Evolutionary conservation across 1,140 invertebrate genomes (phyloP).

Genomic region (Lepidurus apus): DNA sequence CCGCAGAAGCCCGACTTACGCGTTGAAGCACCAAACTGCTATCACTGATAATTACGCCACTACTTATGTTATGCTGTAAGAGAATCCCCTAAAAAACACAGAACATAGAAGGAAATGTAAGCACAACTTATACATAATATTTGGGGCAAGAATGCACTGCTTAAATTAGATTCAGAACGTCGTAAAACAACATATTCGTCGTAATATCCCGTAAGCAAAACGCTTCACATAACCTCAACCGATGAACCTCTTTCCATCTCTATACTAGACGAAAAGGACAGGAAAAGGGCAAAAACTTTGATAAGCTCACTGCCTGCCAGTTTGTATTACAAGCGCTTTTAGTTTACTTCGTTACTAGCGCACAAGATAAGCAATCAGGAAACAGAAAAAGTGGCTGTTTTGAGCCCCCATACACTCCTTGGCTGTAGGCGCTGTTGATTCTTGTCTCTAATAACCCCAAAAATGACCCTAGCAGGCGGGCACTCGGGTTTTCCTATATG

Average conservation of each 20-base stretch:
- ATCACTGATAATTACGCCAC: conserved; percentile 58
- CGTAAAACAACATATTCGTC: not conserved
- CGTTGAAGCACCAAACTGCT: conserved; percentile 59
- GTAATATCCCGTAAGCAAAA: too few species aligned
- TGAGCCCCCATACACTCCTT: not conserved
- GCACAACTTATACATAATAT: not conserved
- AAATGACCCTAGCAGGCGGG: not conserved
- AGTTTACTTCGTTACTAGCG: not conserved
- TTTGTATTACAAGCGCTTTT: not conserved
- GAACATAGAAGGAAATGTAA: conserved; percentile 17
- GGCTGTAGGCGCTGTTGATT: not conserved
- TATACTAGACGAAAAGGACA: not conserved
- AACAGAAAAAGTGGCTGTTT: not conserved
- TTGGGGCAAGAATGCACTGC: not conserved
- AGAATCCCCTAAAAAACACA: conserved; percentile 49
- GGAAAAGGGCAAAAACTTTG: not conserved
- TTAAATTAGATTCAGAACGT: not conserved
- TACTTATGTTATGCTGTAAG: conserved; percentile 57
- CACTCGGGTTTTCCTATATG: not conserved
- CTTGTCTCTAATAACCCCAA: not conserved
- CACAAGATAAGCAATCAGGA: conserved; percentile 7
- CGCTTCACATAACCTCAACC: too few species aligned
- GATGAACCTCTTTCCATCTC: not conserved
- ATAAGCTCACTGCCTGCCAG: not conserved
- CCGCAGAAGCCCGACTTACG: conserved; percentile 54